Base-by-base conservation (phyloP, 2,888 invertebrate species). In the Enchytraeus crypticus region DNA sequence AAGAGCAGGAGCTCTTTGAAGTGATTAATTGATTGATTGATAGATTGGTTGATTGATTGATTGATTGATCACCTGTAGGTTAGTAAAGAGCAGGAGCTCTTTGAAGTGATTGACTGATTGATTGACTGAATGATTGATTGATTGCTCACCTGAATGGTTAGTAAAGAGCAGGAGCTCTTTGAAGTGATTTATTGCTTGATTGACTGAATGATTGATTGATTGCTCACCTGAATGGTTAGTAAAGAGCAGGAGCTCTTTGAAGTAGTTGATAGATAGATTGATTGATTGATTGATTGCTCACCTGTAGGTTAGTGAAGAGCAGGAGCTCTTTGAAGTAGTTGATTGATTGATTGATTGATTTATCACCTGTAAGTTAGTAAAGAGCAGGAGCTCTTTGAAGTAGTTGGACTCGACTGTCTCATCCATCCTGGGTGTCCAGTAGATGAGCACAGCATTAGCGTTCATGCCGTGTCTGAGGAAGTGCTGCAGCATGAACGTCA, bases 321-420 rank as follows among this genome's bases (percentile, higher is more conserved):
- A 68, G 54, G 11, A 67, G 53, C 60, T 68, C 68, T 34, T 60
- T 66, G 57, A 66, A 66, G 60, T 68, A 68, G 53, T 57, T 66
- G 26, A n/a, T n/a, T n/a, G n/a, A n/a, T n/a, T n/a, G n/a, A n/a
- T n/a, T n/a, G n/a, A n/a, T n/a, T n/a, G n/a, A n/a, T n/a, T n/a
- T n/a, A n/a, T n/a, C n/a, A 65, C 60, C 45, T 61, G 60, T 23
- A 68, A 59, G 54, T 62, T 68, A 43, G 63, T 34, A 38, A 67
- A 67, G 32, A 65, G 38, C 23, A 68, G 56, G 14, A 67, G 54
- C 61, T 68, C 68, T 38, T 61, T 67, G 58, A 67, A 67, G 61
- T 68, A 68, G 55, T 57, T 67, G 27, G 66, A 65, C 30, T 65
- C 63, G 47, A 67, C 66, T 43, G 66, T 63, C 34, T 61, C 66